A percentile compares a stretch with the other conserved stretches of the same genome.
Evolutionary conservation across 2,888 invertebrate species (phyloP).

Genomic region (Caenorhabditis angaria): DNA sequence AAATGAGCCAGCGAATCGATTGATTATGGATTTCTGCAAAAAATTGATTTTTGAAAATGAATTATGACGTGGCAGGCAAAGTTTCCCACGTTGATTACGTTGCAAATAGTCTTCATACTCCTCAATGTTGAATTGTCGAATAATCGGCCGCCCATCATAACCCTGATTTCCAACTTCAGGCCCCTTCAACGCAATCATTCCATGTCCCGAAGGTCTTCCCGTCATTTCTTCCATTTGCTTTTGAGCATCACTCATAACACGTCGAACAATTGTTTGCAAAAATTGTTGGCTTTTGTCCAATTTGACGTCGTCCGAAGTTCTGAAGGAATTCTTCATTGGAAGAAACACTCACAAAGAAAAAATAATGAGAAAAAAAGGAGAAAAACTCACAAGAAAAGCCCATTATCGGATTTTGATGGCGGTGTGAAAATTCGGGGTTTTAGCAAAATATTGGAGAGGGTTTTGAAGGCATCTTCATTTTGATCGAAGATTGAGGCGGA

Average conservation of each 20-base stretch:
- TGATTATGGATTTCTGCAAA: not conserved
- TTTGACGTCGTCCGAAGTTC: not conserved
- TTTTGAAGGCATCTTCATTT: not conserved
- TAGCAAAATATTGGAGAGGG: not conserved
- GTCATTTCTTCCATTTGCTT: not conserved
- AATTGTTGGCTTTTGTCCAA: not conserved
- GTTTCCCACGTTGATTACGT: no score
- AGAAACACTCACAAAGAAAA: no score
- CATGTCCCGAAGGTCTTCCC: constrained; percentile 4
- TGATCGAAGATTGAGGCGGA: not conserved
- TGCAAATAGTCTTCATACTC: no score
- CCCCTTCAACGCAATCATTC: not conserved
- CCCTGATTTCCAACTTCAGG: constrained; percentile 7
- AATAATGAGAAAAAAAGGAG: not conserved
- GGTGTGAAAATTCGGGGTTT: constrained; percentile 1
- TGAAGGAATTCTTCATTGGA: not conserved
- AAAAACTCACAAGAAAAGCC: not conserved
- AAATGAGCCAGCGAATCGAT: not conserved
- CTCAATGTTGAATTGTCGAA: no score
- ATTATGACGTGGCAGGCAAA: no score
- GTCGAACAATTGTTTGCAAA: not conserved
- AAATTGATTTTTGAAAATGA: no score
- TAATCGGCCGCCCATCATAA: not conserved
- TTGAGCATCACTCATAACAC: not conserved
- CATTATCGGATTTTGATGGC: no score